Evolutionary conservation across 2,113 vertebrate species (phyloP).

Genomic region (Girardinichthys multiradiatus): DNA sequence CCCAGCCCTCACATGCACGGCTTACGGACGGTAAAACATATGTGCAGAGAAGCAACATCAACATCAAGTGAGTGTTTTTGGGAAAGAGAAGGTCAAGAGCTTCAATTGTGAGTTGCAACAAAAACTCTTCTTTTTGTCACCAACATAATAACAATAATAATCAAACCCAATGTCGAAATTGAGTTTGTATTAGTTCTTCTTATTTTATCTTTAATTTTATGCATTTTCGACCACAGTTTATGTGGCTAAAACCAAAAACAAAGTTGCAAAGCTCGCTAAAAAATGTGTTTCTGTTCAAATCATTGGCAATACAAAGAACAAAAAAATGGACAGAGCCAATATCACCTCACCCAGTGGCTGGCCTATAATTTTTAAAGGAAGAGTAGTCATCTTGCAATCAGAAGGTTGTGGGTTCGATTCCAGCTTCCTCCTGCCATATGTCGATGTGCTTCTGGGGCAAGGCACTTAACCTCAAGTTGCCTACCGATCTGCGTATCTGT

Average conservation of each 20-base stretch:
- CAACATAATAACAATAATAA: constrained; percentile 2
- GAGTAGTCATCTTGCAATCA: too few relatives aligned
- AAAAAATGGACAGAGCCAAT: neutral
- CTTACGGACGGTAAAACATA: constrained; percentile 58
- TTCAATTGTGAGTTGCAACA: constrained; percentile 7
- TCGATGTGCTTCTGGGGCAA: too few relatives aligned
- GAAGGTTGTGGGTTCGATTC: too few relatives aligned
- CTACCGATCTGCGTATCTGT: too few relatives aligned
- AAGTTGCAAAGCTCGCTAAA: neutral
- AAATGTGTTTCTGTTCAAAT: neutral
- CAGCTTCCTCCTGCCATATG: too few relatives aligned
- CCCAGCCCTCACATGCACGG: constrained; percentile 6
- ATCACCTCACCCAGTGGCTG: neutral
- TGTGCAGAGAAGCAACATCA: constrained; percentile 16
- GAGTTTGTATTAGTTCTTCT: too few relatives aligned
- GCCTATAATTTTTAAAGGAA: neutral
- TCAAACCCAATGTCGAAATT: too few relatives aligned
- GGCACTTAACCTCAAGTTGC: too few relatives aligned
- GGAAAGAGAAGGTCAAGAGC: constrained; percentile 54
- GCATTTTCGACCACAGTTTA: neutral
- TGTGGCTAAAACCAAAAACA: neutral
- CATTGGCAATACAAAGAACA: too few relatives aligned
- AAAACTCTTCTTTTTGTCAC: constrained; percentile 8
- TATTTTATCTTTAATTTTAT: too few relatives aligned
- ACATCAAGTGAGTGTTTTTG: constrained; percentile 42